Conservation (phyloP, 2,113 vertebrate species). For the Martes martes region DNA sequence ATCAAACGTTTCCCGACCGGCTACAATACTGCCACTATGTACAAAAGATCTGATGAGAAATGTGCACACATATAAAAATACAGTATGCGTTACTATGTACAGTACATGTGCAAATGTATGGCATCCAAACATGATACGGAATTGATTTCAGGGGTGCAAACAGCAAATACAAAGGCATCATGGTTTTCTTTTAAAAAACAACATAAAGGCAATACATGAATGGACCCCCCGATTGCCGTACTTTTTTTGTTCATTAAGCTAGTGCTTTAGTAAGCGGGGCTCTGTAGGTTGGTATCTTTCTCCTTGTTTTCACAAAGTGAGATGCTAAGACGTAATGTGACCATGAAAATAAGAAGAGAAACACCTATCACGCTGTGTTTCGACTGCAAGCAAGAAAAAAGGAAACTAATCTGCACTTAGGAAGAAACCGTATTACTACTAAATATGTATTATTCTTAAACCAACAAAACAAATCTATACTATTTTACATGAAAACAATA, state of each 20-base stretch:
- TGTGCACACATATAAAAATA: slow-evolving; percentile 96
- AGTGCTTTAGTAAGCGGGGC: slow-evolving; percentile 76
- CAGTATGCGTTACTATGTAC: slow-evolving; percentile 98
- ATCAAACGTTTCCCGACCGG: slow-evolving; percentile 91
- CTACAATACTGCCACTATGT: slow-evolving; percentile 93
- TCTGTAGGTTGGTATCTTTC: slow-evolving; percentile 72
- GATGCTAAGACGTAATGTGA: slow-evolving; percentile 85
- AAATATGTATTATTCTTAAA: slow-evolving; percentile 76
- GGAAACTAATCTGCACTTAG: slow-evolving; percentile 58
- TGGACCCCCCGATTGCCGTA: slow-evolving; percentile 79
- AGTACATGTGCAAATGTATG: slow-evolving; percentile 99
- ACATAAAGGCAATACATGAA: slow-evolving; percentile 84
- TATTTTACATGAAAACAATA: slow-evolving; percentile 80
- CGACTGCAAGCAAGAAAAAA: slow-evolving; percentile 80
- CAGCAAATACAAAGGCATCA: slow-evolving; percentile 89
- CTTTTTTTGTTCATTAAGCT: slow-evolving; percentile 76
- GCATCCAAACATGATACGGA: slow-evolving; percentile 88
- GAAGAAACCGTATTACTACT: slow-evolving; percentile 70
- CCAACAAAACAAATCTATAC: slow-evolving; percentile 75
- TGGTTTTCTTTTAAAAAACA: slow-evolving; percentile 80
- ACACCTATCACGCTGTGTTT: slow-evolving; percentile 67
- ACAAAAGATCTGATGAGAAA: slow-evolving; percentile 91
- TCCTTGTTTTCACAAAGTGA: slow-evolving; percentile 81
- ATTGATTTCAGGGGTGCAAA: slow-evolving; percentile 88
- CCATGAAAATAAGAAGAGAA: slow-evolving; percentile 80